phyloP scores from a whole-genome alignment of 1,140 invertebrate species.

The Paraescarpia echinospica region DNA sequence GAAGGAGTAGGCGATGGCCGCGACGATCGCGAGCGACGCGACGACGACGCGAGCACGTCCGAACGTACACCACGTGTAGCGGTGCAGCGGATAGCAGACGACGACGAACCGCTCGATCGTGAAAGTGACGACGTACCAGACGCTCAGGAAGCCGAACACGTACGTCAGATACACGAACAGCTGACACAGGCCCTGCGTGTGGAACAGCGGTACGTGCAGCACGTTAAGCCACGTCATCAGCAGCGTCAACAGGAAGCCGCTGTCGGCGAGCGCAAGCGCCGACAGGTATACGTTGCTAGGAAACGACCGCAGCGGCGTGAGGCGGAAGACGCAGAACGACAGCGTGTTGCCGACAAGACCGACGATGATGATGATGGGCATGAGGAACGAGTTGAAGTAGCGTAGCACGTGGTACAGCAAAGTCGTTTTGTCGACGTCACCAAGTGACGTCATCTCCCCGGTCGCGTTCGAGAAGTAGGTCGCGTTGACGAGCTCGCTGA shows the following conservation, averaged over 20 bases:
- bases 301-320: slow-evolving; percentile 69
- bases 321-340: slow-evolving; percentile 69
- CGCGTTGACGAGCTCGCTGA: not conserved
- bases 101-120: slow-evolving; percentile 52
- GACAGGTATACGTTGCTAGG: slow-evolving; percentile 69
- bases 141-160: slow-evolving; percentile 42
- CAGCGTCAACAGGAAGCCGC: slow-evolving; percentile 60
- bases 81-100: slow-evolving; percentile 40
- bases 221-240: slow-evolving; percentile 63
- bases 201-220: slow-evolving; percentile 55
- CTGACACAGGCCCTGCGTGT: slow-evolving; percentile 35
- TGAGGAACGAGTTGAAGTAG: not conserved
- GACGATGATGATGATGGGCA: slow-evolving; percentile 41
- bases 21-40: slow-evolving; percentile 19
- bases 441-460: not conserved
- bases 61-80: slow-evolving; percentile 34
- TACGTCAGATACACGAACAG: slow-evolving; percentile 38
- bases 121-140: slow-evolving; percentile 46
- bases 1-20: slow-evolving; percentile 28
- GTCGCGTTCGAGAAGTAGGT: not conserved
- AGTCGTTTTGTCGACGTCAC: not conserved
- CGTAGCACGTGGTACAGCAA: not conserved
- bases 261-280: slow-evolving; percentile 61
- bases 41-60: slow-evolving; percentile 34
- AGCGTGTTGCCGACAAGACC: slow-evolving; percentile 74